Evolutionary conservation across 92 coral and sea anemone genomes (phyloP), one percentile per base, ranked within the genome.

Genomic region (Bergia sp.): DNA sequence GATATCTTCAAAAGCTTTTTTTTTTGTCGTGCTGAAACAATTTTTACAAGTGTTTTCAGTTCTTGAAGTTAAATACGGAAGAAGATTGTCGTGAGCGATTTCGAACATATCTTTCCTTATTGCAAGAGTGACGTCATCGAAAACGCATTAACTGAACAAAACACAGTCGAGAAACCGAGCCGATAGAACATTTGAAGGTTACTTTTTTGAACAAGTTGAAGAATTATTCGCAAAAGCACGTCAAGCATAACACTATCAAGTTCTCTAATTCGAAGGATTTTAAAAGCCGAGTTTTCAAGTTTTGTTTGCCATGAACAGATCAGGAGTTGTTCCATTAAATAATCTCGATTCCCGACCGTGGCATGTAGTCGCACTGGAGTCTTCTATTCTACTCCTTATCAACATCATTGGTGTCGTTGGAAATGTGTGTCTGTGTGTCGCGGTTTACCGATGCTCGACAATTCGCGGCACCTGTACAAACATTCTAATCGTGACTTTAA

Each of bases 381-480:
- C 93, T 7, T 81, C 83, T n/a, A 38, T 90, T 37, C 88, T 93
- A 12, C 81, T 95, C 42, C 40, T 90, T 85, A 91, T 95, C 81
- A 91, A 95, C 74, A 40, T 58, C 0, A 7, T 91, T 15, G 95
- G 94, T 12, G 76, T 95, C 73, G 44, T 90, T 78, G 98, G 98
- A 44, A 95, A 95, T 69, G 41, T 83, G 11, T 82, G 92, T 39
- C 89, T 95, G 23, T 92, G 90, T 67, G 79, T 93, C 13, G 95
- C 95, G 18, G 92, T 93, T 37, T 53, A 88, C 71, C 66, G 87
- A 87, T 90, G 93, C 85, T 71, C 85, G 39, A 76, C 89, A 15
- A 83, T 90, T 3, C 94, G 98, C 18, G 87, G 87, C 10, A 93
- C 92, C 61, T 92, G 91, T 41, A 95, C 95, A 44, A 95, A 93